Base-by-base conservation (phyloP, 2,888 invertebrate genomes). In the Osmoderma eremita region DNA sequence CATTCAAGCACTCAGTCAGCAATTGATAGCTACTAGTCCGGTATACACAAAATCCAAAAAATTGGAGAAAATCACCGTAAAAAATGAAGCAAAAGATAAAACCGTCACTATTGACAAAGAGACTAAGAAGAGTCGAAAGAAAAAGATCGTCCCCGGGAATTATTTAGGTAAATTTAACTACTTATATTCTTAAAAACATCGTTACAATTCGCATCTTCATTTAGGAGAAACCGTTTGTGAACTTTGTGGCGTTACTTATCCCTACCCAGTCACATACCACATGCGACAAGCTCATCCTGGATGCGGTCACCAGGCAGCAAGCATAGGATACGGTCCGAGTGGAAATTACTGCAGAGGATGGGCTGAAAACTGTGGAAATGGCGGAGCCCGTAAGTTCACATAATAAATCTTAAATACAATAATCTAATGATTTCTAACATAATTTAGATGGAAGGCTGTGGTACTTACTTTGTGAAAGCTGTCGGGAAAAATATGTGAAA, bases 381-480 rank as follows among this genome's bases (percentile, higher is more conserved):
- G 93, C 1, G 93, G 94, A 22, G 87, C 91, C 36, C 91, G 91
- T 71, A 84, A 85, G 79, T 78, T 54, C 81, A 82, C 68, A 42
- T 42, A 42, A 20, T 2, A 17, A 6, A 17, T 48, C 12, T 8
- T 6, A 45, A 45, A 3, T 1, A 17, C 1, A 45, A 12, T 48
- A 30, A 30, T 30, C 5, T 30, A 1, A 30, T 30, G 30, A 30
- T 2, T 6, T 10, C 6, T 30, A 6, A 30, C 30, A 30, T 48
- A 3, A 45, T 30, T 17, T 15, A 61, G 58, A 48, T 63, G 64
- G 64, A 24, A 54, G 54, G 18, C 53, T 49, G 13, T 96, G 96
- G 94, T 98, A 97, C 81, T 86, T 97, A 24, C 90, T 95, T 79
- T 98, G 98, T 83, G 95, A 96, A 78, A 86, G 86, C 49, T 98